Conservation (phyloP, 2,113 vertebrate genomes). For the Oncorhynchus kisutch region DNA sequence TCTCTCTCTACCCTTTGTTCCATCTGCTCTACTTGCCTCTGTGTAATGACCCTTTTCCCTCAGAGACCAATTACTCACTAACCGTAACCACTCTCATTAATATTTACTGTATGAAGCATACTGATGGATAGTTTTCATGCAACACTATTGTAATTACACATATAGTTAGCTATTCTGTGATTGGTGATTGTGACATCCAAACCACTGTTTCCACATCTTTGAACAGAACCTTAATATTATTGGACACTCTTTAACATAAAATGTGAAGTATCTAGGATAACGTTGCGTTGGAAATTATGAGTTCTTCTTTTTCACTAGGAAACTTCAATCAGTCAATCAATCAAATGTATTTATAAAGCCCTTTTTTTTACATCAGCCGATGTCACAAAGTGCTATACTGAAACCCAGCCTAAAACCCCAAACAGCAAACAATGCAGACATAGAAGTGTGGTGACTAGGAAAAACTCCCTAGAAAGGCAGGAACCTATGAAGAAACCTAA, state of each 20-base stretch:
- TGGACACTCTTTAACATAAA: not conserved
- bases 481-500: too few species aligned
- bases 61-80: conserved; percentile 7
- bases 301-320: not conserved
- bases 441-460: too few species aligned
- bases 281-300: not conserved
- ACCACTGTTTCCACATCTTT: not conserved
- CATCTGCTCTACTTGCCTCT: not conserved
- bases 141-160: not conserved
- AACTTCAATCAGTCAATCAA: not conserved
- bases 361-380: too few species aligned
- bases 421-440: too few species aligned
- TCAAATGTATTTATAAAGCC: too few species aligned
- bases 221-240: not conserved
- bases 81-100: conserved; percentile 7
- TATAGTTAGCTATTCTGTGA: not conserved
- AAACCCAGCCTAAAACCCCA: too few species aligned
- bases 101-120: not conserved
- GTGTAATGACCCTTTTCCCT: conserved; percentile 29
- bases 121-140: not conserved
- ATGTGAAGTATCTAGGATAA: not conserved
- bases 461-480: too few species aligned
- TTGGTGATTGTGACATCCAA: not conserved
- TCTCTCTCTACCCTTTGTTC: not conserved
- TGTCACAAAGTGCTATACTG: too few species aligned